These are phyloP conservation scores for Rhynchotus rufescens DNA, from an alignment of 2,797 vertebrate species.

Conservation along the genomic window DNA sequence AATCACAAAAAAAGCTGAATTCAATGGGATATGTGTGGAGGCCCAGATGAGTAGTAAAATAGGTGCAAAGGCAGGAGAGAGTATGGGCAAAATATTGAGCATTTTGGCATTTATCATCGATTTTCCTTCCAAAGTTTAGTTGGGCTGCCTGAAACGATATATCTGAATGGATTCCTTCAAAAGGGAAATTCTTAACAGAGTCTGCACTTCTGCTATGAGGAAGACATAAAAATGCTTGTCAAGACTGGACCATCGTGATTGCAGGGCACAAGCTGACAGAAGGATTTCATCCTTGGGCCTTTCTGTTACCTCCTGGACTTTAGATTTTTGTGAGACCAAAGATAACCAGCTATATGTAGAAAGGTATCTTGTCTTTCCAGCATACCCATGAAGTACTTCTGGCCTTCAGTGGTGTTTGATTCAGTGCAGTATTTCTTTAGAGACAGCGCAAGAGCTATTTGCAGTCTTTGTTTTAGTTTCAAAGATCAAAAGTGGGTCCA, in stretches of 20 bases:
- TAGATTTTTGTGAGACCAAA: background rate
- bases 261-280: background rate
- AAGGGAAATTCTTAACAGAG: background rate
- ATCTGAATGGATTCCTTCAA: background rate
- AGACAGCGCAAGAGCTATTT: background rate
- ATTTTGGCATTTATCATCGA: background rate
- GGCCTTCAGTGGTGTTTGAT: constrained; percentile 55
- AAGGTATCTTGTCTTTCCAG: background rate
- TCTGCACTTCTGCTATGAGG: background rate
- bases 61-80: background rate
- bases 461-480: background rate
- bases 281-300: background rate
- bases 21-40: rapidly evolving
- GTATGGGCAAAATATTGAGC: background rate
- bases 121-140: background rate
- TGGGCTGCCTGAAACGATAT: background rate
- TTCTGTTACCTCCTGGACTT: background rate
- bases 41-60: background rate
- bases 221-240: background rate
- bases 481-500: background rate
- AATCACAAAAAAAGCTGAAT: background rate
- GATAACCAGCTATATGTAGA: background rate
- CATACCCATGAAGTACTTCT: constrained; percentile 14
- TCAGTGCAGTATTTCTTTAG: background rate
- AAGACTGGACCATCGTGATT: rapidly evolving